Evolutionary conservation across 1,140 invertebrate genomes (phyloP).

Genomic region (Scaptomyza hsui): DNA sequence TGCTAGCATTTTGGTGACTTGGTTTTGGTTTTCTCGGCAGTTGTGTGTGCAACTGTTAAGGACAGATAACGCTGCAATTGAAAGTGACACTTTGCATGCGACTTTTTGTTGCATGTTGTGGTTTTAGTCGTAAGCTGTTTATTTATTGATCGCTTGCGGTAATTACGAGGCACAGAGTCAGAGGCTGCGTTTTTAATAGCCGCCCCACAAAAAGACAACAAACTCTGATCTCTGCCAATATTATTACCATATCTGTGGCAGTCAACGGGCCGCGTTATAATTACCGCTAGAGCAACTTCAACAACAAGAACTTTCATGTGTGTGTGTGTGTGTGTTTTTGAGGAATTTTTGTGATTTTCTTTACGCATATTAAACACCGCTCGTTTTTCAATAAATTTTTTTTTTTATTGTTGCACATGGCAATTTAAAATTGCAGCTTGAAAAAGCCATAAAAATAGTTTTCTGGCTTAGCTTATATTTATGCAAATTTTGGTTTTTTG

Average conservation of each 20-base stretch:
- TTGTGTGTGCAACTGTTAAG: conserved; percentile 34
- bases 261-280: conserved; percentile 67
- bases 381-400: conserved; percentile 64
- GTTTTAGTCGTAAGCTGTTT: conserved; percentile 61
- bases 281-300: conserved; percentile 56
- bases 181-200: conserved; percentile 39
- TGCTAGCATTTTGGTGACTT: conserved; percentile 39
- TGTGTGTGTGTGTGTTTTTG: conserved; percentile 9
- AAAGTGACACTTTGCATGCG: conserved; percentile 67
- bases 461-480: conserved; percentile 3
- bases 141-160: conserved; percentile 71
- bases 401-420: conserved; percentile 19
- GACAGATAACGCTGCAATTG: conserved; percentile 57
- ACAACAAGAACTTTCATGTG: conserved; percentile 52
- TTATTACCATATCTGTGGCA: conserved; percentile 73
- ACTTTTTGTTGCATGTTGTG: conserved; percentile 2
- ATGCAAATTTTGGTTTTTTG: conserved; percentile 32
- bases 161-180: conserved; percentile 52
- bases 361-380: conserved; percentile 59
- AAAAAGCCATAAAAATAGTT: conserved; percentile 17
- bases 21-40: conserved; percentile 32
- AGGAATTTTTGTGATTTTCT: conserved; percentile 55
- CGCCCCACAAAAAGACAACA: not conserved
- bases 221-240: conserved; percentile 34
- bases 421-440: conserved; percentile 11